Evolutionary conservation across 2,797 vertebrate genomes (phyloP).

Genomic region (Ctenosaura bakeri): DNA sequence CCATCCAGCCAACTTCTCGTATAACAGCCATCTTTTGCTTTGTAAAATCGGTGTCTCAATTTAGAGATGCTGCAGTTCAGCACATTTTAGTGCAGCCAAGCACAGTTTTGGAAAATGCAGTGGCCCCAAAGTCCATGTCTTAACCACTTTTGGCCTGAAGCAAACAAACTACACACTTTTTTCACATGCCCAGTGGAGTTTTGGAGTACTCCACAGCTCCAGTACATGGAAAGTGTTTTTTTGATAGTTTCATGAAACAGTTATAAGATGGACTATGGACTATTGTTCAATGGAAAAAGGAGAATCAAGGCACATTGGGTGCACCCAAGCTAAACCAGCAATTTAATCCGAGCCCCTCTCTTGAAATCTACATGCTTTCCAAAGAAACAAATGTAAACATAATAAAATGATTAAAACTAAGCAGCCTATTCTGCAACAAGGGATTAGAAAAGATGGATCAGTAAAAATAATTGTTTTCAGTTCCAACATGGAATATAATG

Average conservation of each 20-base stretch:
- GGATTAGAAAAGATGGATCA: not conserved
- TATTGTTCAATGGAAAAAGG: slow-evolving; percentile 21
- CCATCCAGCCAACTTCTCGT: slow-evolving; percentile 11
- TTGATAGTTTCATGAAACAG: not conserved
- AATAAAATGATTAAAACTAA: slow-evolving; percentile 52
- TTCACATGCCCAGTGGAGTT: not conserved
- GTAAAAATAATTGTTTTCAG: slow-evolving; percentile 17
- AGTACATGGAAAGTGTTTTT: not conserved
- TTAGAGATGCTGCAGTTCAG: not conserved
- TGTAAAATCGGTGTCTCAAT: not conserved
- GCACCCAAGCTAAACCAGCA: not conserved
- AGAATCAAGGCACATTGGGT: not conserved
- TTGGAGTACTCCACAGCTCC: not conserved
- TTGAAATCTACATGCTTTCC: slow-evolving; percentile 26
- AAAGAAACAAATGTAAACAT: slow-evolving; percentile 39
- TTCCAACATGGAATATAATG: slow-evolving; percentile 51
- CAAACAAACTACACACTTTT: not conserved
- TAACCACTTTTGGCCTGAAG: not conserved
- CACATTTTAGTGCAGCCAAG: not conserved
- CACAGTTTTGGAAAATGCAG: not conserved
- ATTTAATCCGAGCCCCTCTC: slow-evolving; percentile 11
- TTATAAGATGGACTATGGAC: not conserved
- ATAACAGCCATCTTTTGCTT: slow-evolving; percentile 12
- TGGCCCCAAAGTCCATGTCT: not conserved
- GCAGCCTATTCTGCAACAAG: slow-evolving; percentile 32